phyloP scores from a whole-genome alignment of 1,140 invertebrate species.

The Homarus americanus region DNA sequence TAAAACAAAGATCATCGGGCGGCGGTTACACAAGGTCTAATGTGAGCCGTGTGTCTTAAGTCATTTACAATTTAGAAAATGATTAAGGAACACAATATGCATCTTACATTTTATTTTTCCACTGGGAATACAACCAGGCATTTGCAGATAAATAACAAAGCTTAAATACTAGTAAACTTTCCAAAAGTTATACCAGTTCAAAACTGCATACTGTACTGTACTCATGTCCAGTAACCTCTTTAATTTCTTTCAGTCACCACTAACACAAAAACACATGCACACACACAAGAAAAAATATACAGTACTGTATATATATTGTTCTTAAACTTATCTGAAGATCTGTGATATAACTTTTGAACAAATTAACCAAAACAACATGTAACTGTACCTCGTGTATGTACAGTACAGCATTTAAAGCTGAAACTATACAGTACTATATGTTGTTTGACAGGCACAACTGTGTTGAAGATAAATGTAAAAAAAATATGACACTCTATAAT shows the following conservation, averaged over 20 bases:
- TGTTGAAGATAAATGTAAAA: too few species aligned
- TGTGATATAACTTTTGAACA: too few species aligned
- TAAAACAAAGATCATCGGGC: constrained; percentile 55
- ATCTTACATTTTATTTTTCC: not conserved
- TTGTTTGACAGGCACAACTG: too few species aligned
- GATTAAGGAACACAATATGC: not conserved
- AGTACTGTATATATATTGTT: too few species aligned
- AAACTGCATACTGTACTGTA: not conserved
- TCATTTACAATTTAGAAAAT: not conserved
- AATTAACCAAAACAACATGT: too few species aligned
- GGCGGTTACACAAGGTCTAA: constrained; percentile 37
- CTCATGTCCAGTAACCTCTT: not conserved
- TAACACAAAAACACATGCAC: too few species aligned
- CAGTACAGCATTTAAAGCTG: not conserved
- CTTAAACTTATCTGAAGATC: too few species aligned
- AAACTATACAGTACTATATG: too few species aligned
- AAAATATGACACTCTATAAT: too few species aligned
- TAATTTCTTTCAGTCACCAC: too few species aligned
- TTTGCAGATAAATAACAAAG: not conserved
- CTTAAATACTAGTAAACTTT: not conserved
- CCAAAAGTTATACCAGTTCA: not conserved
- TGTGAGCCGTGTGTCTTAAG: not conserved
- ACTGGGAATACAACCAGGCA: not conserved
- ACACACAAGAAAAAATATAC: not conserved
- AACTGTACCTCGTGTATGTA: not conserved